phyloP scores from a whole-genome alignment of 2,888 invertebrate species.

The Macaria liturata region DNA sequence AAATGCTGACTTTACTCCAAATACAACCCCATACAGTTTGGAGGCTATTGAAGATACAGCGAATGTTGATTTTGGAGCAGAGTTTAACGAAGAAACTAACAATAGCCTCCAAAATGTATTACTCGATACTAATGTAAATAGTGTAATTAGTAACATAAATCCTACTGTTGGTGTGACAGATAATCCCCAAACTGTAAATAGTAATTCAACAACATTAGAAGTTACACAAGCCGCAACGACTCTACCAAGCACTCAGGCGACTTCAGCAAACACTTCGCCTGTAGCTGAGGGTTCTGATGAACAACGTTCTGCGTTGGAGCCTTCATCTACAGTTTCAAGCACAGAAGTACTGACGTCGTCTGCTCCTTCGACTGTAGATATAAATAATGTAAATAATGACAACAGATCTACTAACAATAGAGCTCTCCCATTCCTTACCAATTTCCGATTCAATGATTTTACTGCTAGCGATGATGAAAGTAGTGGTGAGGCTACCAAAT shows the following conservation, averaged over 20 bases:
- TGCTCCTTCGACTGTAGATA: constrained; percentile 45
- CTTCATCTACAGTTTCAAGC: constrained; percentile 31
- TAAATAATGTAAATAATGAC: constrained; percentile 42
- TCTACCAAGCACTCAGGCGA: constrained; percentile 53
- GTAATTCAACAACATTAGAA: constrained; percentile 40
- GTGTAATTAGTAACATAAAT: constrained; percentile 47
- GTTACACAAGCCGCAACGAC: constrained; percentile 44
- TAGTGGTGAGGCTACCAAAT: constrained; percentile 30
- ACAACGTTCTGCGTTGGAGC: constrained; percentile 28
- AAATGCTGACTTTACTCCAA: constrained; percentile 61
- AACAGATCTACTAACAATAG: constrained; percentile 49
- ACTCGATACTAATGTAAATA: constrained; percentile 64
- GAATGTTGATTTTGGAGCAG: constrained; percentile 62
- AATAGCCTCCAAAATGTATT: constrained; percentile 66
- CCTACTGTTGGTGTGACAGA: constrained; percentile 42
- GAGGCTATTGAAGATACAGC: constrained; percentile 76
- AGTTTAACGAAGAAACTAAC: constrained; percentile 42
- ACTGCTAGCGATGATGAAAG: constrained; percentile 38
- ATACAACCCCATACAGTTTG: constrained; percentile 77
- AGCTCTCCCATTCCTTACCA: constrained; percentile 63
- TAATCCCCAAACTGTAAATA: constrained; percentile 61
- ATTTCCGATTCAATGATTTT: constrained; percentile 58
- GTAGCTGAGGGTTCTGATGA: constrained; percentile 15
- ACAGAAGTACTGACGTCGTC: constrained; percentile 44
- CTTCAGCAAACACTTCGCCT: constrained; percentile 33